Conservation (phyloP, 2,888 invertebrate genomes). For the Erebia epiphron region DNA sequence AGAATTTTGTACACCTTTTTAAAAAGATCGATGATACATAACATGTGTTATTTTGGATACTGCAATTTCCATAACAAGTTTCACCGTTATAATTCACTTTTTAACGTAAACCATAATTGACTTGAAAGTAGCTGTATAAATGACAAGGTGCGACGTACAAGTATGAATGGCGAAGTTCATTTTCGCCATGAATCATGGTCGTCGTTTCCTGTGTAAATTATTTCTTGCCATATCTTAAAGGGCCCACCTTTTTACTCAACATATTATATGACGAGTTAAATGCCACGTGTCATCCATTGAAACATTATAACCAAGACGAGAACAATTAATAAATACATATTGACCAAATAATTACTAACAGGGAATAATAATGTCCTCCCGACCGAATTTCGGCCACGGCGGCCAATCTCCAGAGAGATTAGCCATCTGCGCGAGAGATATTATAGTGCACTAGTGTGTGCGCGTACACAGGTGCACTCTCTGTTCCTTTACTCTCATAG, state of each 20-base stretch:
- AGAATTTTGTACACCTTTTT: not conserved
- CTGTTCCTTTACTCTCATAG: too few relatives aligned
- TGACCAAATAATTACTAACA: too few relatives aligned
- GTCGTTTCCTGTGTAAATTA: not conserved
- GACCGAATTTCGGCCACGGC: too few relatives aligned
- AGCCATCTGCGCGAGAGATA: too few relatives aligned
- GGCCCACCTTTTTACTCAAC: not conserved
- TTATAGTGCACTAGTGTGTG: too few relatives aligned
- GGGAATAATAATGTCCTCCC: too few relatives aligned
- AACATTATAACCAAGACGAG: too few relatives aligned
- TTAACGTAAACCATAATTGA: slow-evolving; percentile 8
- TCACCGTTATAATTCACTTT: slow-evolving; percentile 15
- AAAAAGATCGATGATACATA: slow-evolving; percentile 6
- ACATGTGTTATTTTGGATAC: not conserved
- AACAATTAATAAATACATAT: too few relatives aligned
- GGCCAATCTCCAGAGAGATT: too few relatives aligned
- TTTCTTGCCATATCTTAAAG: not conserved
- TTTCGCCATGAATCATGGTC: not conserved
- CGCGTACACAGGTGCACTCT: too few relatives aligned
- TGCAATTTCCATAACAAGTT: slow-evolving; percentile 17
- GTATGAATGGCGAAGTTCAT: too few relatives aligned
- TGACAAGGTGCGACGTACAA: slow-evolving; percentile 5
- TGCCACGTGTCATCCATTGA: not conserved
- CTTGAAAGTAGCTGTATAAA: slow-evolving; percentile 29
- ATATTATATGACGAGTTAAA: not conserved